Conservation (phyloP, 2,113 vertebrate genomes). For the Asarcornis scutulata region DNA sequence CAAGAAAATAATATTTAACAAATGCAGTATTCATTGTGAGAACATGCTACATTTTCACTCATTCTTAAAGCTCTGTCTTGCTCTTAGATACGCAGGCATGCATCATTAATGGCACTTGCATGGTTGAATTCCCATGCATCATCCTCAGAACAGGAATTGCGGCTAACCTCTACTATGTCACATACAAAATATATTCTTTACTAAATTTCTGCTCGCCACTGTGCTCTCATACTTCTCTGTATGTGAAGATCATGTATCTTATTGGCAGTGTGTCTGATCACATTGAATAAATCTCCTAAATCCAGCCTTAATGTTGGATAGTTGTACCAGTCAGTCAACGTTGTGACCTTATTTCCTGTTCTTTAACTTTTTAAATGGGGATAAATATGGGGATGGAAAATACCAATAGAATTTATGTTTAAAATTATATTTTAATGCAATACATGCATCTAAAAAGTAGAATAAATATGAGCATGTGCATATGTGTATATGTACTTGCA, state of each 20-base stretch:
- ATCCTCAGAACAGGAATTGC: constrained; percentile 6
- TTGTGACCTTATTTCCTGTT: not conserved
- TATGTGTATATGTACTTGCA: not conserved
- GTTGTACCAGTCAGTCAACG: not conserved
- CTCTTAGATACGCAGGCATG: not conserved
- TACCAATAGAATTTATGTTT: not conserved
- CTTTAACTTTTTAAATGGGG: not conserved
- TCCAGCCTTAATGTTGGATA: not conserved
- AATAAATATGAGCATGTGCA: not conserved
- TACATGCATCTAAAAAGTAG: not conserved
- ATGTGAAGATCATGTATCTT: not conserved
- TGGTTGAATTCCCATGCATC: constrained; percentile 12
- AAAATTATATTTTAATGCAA: not conserved
- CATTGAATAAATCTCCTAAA: not conserved
- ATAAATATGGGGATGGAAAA: not conserved
- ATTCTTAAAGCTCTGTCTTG: not conserved
- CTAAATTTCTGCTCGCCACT: not conserved
- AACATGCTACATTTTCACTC: not conserved
- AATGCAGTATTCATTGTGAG: not conserved
- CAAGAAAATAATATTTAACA: constrained; percentile 22
- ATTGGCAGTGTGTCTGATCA: not conserved
- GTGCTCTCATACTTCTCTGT: not conserved
- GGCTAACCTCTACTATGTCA: constrained; percentile 8
- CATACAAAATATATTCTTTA: not conserved
- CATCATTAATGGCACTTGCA: constrained; percentile 33